Conservation (phyloP, 2,113 vertebrate genomes). For the Spea multiplicata region DNA sequence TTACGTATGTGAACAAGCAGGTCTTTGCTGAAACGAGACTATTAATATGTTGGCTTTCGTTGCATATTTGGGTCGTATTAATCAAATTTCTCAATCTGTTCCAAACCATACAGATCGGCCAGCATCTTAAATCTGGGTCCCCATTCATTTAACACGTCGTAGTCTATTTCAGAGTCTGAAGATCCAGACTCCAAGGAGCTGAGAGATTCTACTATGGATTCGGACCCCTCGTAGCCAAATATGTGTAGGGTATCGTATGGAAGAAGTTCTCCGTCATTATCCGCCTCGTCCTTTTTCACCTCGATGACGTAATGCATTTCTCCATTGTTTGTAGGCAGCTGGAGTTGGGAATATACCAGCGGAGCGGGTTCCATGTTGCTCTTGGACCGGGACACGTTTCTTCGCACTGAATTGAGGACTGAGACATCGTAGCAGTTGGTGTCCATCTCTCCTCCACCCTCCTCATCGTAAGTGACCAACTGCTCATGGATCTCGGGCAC, state of each 20-base stretch:
- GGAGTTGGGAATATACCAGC: constrained; percentile 70
- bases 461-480: constrained; percentile 92
- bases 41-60: too few relatives aligned
- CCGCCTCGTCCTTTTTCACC: constrained; percentile 90
- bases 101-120: constrained; percentile 86
- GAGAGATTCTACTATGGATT: constrained; percentile 87
- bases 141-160: constrained; percentile 93
- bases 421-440: constrained; percentile 94
- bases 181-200: constrained; percentile 86
- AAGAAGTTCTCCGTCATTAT: constrained; percentile 81
- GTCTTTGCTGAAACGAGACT: constrained; percentile 1
- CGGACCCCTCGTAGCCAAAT: constrained; percentile 87
- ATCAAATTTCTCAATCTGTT: constrained; percentile 65
- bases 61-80: constrained; percentile 42
- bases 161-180: constrained; percentile 80
- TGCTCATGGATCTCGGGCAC: constrained; percentile 92
- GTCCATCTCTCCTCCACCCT: constrained; percentile 97
- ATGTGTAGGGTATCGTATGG: constrained; percentile 94
- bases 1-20: constrained; percentile 3
- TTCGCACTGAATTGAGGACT: constrained; percentile 81
- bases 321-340: constrained; percentile 71
- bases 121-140: constrained; percentile 91
- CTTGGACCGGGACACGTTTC: constrained; percentile 55
- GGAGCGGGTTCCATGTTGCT: constrained; percentile 52
- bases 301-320: constrained; percentile 94